These are phyloP conservation scores for Vanessa cardui DNA, from an alignment of 2,888 invertebrate genomes.

Conservation along the genomic window DNA sequence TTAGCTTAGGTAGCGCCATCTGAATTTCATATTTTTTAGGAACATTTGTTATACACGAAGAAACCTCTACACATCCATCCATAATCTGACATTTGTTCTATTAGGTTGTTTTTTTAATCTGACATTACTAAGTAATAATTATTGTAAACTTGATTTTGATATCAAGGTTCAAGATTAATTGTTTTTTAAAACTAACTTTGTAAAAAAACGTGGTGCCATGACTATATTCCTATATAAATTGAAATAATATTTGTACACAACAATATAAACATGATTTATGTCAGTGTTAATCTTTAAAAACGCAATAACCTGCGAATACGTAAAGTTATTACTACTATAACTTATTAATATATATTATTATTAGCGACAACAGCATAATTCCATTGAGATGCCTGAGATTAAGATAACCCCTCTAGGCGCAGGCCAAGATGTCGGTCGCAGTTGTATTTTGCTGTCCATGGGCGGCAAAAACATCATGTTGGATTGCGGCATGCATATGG, in stretches of 20 bases:
- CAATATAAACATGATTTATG: background rate
- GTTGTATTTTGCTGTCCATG: conserved; percentile 97
- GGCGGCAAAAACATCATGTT: conserved; percentile 99
- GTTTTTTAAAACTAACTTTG: background rate
- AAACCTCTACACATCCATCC: background rate
- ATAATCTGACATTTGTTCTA: background rate
- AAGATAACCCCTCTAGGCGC: conserved; percentile 95
- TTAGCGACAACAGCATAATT: too few species aligned
- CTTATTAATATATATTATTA: too few species aligned
- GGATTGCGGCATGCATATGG: conserved; percentile 99
- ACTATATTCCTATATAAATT: background rate
- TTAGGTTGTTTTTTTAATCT: background rate
- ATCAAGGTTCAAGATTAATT: conserved; percentile 1
- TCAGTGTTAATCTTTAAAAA: conserved; percentile 9
- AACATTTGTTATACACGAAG: too few species aligned
- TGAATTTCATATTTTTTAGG: too few species aligned
- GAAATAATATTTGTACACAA: background rate
- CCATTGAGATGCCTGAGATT: conserved; percentile 89
- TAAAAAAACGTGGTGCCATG: background rate
- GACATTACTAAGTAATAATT: conserved; percentile 1
- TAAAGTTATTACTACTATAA: background rate
- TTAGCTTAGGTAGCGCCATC: too few species aligned
- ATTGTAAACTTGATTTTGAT: conserved; percentile 1
- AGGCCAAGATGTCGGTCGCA: conserved; percentile 98
- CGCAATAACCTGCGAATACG: conserved; percentile 17